Evolutionary conservation across 2,113 vertebrate species (phyloP).

Genomic region (Pholis gunnellus): DNA sequence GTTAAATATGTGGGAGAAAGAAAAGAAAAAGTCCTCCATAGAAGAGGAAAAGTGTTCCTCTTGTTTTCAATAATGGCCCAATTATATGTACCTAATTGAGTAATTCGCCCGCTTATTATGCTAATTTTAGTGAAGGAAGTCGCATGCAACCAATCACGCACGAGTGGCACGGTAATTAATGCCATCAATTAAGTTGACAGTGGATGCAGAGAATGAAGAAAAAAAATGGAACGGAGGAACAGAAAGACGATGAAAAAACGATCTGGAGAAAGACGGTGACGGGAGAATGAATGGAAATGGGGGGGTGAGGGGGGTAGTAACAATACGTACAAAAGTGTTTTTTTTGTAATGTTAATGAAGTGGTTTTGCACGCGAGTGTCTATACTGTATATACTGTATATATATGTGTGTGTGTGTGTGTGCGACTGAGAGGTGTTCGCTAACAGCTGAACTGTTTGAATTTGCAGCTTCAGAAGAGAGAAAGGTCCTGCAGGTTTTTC

Average conservation of each 20-base stretch:
- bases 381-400: conserved; percentile 1
- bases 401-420: conserved; percentile 23
- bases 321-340: conserved; percentile 30
- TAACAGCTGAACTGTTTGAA: conserved; percentile 79
- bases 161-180: conserved; percentile 67
- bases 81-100: conserved; percentile 67
- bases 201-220: conserved; percentile 50
- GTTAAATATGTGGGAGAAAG: conserved; percentile 48
- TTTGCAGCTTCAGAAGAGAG: conserved; percentile 86
- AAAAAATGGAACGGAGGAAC: neutral
- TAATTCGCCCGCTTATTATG: conserved; percentile 65
- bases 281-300: conserved; percentile 7
- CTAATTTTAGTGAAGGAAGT: conserved; percentile 62
- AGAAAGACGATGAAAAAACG: conserved; percentile 30
- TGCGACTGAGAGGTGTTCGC: conserved; percentile 59
- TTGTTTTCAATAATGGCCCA: conserved; percentile 61
- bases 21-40: conserved; percentile 19
- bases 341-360: conserved; percentile 46
- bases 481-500: conserved; percentile 84
- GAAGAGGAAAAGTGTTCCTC: conserved; percentile 45
- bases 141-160: conserved; percentile 66
- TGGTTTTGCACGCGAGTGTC: conserved; percentile 1
- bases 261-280: conserved; percentile 7
- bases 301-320: conserved; percentile 16
- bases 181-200: conserved; percentile 54